Percentiles rank a stretch among this genome's conserved stretches.
These are phyloP conservation scores for Lerista edwardsae DNA, from an alignment of 2,797 vertebrate species.

Conservation along the genomic window DNA sequence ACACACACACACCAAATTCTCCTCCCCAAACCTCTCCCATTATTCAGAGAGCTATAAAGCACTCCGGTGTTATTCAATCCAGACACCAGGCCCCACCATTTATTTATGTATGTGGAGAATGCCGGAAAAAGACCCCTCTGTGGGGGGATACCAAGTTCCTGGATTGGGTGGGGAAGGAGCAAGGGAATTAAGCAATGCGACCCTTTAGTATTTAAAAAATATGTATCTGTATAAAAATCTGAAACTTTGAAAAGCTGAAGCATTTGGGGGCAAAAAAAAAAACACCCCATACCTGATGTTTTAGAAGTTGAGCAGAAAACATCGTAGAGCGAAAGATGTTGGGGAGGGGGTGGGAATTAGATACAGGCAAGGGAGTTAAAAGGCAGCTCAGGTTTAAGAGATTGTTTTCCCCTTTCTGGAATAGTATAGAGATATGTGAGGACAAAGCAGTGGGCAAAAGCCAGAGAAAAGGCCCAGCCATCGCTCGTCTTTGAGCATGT, in stretches of 20 bases:
- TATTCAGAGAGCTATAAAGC: background rate
- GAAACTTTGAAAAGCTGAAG: background rate
- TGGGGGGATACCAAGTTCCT: background rate
- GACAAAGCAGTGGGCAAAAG: too few relatives aligned
- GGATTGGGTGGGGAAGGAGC: background rate
- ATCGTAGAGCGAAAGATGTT: background rate
- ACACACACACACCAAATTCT: background rate
- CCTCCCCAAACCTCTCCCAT: background rate
- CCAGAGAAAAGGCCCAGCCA: background rate
- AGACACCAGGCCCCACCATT: background rate
- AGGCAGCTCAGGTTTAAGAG: background rate
- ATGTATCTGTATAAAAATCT: too few relatives aligned
- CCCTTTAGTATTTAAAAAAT: background rate
- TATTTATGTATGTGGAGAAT: background rate
- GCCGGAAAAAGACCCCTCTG: background rate
- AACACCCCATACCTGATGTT: conserved; percentile 3
- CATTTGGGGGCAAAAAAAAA: background rate
- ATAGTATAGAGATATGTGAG: background rate
- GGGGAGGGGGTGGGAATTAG: background rate
- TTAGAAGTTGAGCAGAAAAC: conserved; percentile 4
- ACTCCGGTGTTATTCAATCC: background rate
- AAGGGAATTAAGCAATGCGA: background rate
- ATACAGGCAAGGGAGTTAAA: background rate
- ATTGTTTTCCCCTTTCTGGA: background rate
- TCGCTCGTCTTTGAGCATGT: background rate